Evolutionary conservation across 2,888 invertebrate species (phyloP), one percentile per base, ranked within the genome.

Genomic region (Lasioglossum malachurum): DNA sequence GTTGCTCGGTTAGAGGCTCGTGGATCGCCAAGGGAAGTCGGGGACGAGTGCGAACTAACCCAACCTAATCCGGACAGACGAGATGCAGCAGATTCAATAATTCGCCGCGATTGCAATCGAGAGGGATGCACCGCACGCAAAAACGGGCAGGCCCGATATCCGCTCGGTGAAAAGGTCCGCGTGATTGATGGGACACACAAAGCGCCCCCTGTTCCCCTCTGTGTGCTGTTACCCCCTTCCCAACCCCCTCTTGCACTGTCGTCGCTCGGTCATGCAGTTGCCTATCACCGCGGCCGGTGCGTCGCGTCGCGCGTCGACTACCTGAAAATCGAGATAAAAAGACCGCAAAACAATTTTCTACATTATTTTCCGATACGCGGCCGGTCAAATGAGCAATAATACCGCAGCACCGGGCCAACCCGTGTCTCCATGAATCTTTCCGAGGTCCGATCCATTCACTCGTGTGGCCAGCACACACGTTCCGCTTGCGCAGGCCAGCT

Each of bases 151-250:
- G 91, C 91, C 89, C 92, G 92, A 93, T 94, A 93, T 93, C 92
- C 92, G 93, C 86, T 90, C 90, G 92, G 92, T 92, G 93, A 93
- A 93, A 93, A 94, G 93, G 92, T 91, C 92, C 93, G 92, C 90
- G 94, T 94, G 95, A 95, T 95, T 95, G 95, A 95, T 95, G 94
- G 94, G 93, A 94, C 94, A 94, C 92, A 94, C 93, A 94, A 94
- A 94, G 93, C 87, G 44, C 83, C 69, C 78, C 77, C 80, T 35
- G 19, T 10, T 8, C 71, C 64, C 75, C 73, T 57, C 80, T 57
- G 8, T 67, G 23, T 75, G 57, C 75, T 69, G 78, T 75, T 38
- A 8, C 46, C 12, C 57, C 35, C 67, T 10, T 2, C 35, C 46
- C 16, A 27, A 0, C 80, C 64, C 35, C 64, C 64, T 31, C 64